Evolutionary conservation across 2,797 vertebrate genomes (phyloP), one percentile per base, ranked within the genome.

Genomic region (Menidia menidia): DNA sequence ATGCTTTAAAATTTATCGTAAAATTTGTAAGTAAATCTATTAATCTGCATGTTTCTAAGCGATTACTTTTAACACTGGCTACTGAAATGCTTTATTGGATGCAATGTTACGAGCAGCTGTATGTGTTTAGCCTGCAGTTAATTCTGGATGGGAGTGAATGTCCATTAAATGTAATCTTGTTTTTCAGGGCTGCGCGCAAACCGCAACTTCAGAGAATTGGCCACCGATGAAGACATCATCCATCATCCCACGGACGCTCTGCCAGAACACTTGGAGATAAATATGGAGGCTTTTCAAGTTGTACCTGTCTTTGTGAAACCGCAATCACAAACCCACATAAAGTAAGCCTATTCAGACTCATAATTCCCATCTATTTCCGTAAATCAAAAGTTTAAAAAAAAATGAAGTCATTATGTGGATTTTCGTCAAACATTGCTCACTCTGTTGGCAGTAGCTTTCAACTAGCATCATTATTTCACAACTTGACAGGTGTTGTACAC

Each of bases 91-190:
- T 83, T 85, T 84, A 76, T 82, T 83, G 80, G 64, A 81, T 33
- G 62, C 61, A 62, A 35, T 73, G 71, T 86, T 78, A 69, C 47
- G 56, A 58, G 39, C 82, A 87, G 78, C 82, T 80, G 83, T 87
- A 78, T 84, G 82, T 84, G 89, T 92, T 91, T 89, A 86, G 86
- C 87, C 89, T 78, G 79, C 85, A 88, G 90, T 91, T 93, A 90
- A 90, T 92, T 84, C 88, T 86, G 75, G 83, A 89, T 78, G 77
- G 80, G 87, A 90, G 88, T 89, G 89, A 91, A 89, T 90, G 90
- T 90, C 91, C 90, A 92, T 92, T 93, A 92, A 92, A 92, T 86
- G 88, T 92, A 91, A 92, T 92, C 89, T 92, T 90, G 90, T 93
- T 92, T 91, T 91, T 92, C 86, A 89, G 87, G 78, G 87, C 88